These are phyloP conservation scores for Trichopoda pennipes DNA, from an alignment of 2,888 invertebrate species.

Conservation along the genomic window DNA sequence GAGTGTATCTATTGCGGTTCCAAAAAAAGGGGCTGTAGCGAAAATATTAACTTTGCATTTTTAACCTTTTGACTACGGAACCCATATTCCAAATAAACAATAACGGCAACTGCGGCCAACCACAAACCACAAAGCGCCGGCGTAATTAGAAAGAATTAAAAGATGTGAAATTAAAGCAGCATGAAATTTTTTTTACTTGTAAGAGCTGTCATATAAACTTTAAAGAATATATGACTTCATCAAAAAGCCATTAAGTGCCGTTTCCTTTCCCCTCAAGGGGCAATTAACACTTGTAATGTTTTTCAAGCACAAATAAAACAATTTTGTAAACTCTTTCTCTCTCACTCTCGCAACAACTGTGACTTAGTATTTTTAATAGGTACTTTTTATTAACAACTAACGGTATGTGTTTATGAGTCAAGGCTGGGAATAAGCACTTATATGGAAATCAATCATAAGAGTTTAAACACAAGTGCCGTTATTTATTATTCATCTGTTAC, in stretches of 20 bases:
- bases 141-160: no score
- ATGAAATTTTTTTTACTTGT: neutral
- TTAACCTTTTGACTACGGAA: no score
- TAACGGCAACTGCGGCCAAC: no score
- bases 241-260: neutral
- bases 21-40: no score
- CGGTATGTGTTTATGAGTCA: neutral
- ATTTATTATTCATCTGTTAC: conserved; percentile 21
- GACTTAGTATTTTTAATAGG: no score
- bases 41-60: no score
- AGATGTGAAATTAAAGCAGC: no score
- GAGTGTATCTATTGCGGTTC: no score
- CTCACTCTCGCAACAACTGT: neutral
- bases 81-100: no score
- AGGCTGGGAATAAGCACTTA: conserved; percentile 30
- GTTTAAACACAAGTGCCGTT: conserved; percentile 11
- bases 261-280: neutral
- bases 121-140: no score
- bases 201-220: neutral
- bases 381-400: neutral
- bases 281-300: conserved; percentile 22
- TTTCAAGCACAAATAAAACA: neutral
- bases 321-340: neutral
- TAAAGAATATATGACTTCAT: neutral
- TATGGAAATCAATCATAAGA: conserved; percentile 21